Evolutionary conservation across 2,797 vertebrate genomes (phyloP).

Genomic region (Myotis vivesi): DNA sequence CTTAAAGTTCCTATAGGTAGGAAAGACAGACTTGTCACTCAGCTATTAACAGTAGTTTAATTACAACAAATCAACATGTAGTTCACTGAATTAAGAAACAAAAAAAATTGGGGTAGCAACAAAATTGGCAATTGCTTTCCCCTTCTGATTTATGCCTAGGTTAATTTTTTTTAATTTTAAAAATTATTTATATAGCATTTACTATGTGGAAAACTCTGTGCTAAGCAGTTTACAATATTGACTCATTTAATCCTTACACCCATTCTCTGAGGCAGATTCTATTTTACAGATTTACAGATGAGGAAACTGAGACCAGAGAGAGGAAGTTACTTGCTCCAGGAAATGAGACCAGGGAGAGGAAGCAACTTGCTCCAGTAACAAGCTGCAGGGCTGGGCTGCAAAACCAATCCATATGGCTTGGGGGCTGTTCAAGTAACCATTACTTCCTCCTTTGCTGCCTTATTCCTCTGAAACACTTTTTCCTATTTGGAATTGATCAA

Average conservation of each 20-base stretch:
- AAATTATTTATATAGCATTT: background rate
- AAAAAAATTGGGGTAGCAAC: background rate
- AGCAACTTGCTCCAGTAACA: background rate
- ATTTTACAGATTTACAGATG: background rate
- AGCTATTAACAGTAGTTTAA: background rate
- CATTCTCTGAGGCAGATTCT: background rate
- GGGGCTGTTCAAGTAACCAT: no score
- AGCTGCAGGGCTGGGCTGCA: background rate
- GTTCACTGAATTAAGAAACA: background rate
- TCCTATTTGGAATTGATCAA: background rate
- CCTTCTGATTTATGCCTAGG: background rate
- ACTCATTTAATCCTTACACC: background rate
- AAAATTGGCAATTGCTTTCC: background rate
- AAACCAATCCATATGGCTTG: rapidly evolving
- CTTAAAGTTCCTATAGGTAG: background rate
- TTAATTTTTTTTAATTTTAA: background rate
- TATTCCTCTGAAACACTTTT: background rate
- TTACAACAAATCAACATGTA: background rate
- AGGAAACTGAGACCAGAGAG: background rate
- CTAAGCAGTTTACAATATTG: slow-evolving; percentile 21
- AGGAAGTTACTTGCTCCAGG: background rate
- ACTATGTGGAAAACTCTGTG: background rate
- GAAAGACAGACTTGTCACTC: background rate
- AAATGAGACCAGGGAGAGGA: background rate
- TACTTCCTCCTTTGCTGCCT: background rate